These are phyloP conservation scores for Drosophila demipolita DNA, from an alignment of 2,888 invertebrate species.

Conservation along the genomic window DNA sequence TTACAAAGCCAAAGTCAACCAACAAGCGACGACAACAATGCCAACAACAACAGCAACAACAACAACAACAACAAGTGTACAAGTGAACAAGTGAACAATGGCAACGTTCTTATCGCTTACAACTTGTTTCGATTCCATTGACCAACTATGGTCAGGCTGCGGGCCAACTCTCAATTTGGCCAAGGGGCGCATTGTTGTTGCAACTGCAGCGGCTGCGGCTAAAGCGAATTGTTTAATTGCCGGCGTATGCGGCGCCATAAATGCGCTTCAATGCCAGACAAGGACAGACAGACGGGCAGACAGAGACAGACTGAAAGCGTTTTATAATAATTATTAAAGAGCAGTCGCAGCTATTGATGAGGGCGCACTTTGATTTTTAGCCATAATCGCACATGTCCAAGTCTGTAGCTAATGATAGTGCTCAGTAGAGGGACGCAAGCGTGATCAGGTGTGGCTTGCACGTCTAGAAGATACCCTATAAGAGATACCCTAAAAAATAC, in stretches of 20 bases:
- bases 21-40: slow-evolving; percentile 71
- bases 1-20: slow-evolving; percentile 69
- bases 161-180: slow-evolving; percentile 66
- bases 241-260: slow-evolving; percentile 78
- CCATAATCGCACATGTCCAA: slow-evolving; percentile 39
- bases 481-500: too few species aligned
- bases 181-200: slow-evolving; percentile 68
- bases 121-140: slow-evolving; percentile 80
- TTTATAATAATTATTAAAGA: slow-evolving; percentile 65
- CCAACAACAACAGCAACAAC: slow-evolving; percentile 53
- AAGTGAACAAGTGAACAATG: slow-evolving; percentile 45
- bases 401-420: slow-evolving; percentile 62
- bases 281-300: slow-evolving; percentile 15
- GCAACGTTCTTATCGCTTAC: slow-evolving; percentile 75
- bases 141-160: slow-evolving; percentile 69
- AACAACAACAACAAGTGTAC: slow-evolving; percentile 24
- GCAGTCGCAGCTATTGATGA: slow-evolving; percentile 57
- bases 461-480: background rate
- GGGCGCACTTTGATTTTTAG: slow-evolving; percentile 36
- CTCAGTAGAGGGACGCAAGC: slow-evolving; percentile 41
- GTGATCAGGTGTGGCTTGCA: background rate
- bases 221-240: slow-evolving; percentile 74
- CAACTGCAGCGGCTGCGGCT: slow-evolving; percentile 13
- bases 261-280: slow-evolving; percentile 70
- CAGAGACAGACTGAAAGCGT: slow-evolving; percentile 21